Evolutionary conservation across 2,113 vertebrate species (phyloP), one percentile per base, ranked within the genome.

Genomic region (Corythornis madagascariensis): DNA sequence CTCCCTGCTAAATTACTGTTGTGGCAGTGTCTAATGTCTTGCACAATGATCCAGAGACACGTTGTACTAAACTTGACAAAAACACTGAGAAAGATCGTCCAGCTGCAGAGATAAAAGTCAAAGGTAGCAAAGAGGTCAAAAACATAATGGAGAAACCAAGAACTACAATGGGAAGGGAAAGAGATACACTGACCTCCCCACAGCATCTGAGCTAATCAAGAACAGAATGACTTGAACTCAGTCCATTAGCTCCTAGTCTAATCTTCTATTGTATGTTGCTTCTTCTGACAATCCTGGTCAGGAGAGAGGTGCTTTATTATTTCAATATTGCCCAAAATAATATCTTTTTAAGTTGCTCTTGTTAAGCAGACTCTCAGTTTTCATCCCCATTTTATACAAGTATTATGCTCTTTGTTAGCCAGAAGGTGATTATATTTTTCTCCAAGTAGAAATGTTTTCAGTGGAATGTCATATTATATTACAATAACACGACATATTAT

Each of bases 11-110:
- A 73, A 86, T 86, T 59, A 61, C 19, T 74, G 3, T 19, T 56
- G 72, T 0, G 0, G 24, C 57, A 74, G 60, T 1, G 0, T n/a
- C 60, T 66, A 2, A 86, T 60, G 56, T 28, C 60, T 71, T 0
- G 0, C 24, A 40, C 31, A 66, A 66, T 70, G 29, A 71, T 45
- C 11, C 31, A 77, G 71, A 82, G n/a, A 82, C 4, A 28, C 35
- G 5, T 42, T 55, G n/a, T 47, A 31, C 70, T 66, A 16, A 86
- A 70, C 38, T 55, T 84, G 4, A 56, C 3, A 8, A 43, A 83
- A 64, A 71, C 31, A 11, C 16, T 24, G 55, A 22, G 35, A 56
- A 86, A 79, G 45, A 76, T 59, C 38, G 24, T 64, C 31, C 0
- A 0, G 21, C 13, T 88, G 65, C 78, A 74, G 38, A 85, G 14